Conservation (phyloP, 2,797 vertebrate genomes). For the Gambusia yucatana region DNA sequence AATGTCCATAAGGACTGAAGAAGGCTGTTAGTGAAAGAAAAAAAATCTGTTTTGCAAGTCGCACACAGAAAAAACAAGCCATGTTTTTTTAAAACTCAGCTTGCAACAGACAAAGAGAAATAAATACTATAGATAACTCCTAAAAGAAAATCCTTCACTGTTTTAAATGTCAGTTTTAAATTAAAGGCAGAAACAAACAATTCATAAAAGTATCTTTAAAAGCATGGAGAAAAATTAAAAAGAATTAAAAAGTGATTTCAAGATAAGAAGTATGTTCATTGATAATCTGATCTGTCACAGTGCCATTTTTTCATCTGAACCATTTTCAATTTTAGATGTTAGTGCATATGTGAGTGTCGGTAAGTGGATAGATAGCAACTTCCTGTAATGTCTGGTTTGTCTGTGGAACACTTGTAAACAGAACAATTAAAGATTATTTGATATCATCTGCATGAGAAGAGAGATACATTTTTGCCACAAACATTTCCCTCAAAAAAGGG, state of each 20-base stretch:
- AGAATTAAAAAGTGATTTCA: neutral
- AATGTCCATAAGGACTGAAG: neutral
- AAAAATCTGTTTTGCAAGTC: neutral
- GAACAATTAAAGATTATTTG: neutral
- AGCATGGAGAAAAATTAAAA: neutral
- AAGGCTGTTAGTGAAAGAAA: neutral
- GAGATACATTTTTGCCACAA: conserved; percentile 8
- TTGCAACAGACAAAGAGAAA: neutral
- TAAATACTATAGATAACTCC: neutral
- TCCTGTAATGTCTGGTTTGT: neutral
- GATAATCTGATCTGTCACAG: neutral
- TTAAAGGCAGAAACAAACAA: neutral
- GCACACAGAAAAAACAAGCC: neutral
- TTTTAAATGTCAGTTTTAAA: neutral
- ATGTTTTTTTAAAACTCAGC: neutral
- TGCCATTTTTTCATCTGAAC: neutral
- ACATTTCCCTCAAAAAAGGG: neutral
- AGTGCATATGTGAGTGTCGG: conserved; percentile 1
- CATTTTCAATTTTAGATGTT: neutral
- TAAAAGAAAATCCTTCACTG: neutral
- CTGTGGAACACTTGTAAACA: conserved; percentile 1
- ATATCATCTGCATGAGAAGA: conserved; percentile 13
- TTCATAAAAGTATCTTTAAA: neutral
- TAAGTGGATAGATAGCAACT: neutral
- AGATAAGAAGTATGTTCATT: neutral